These are phyloP conservation scores for Progne subis DNA, from an alignment of 2,113 vertebrate species.

Conservation along the genomic window DNA sequence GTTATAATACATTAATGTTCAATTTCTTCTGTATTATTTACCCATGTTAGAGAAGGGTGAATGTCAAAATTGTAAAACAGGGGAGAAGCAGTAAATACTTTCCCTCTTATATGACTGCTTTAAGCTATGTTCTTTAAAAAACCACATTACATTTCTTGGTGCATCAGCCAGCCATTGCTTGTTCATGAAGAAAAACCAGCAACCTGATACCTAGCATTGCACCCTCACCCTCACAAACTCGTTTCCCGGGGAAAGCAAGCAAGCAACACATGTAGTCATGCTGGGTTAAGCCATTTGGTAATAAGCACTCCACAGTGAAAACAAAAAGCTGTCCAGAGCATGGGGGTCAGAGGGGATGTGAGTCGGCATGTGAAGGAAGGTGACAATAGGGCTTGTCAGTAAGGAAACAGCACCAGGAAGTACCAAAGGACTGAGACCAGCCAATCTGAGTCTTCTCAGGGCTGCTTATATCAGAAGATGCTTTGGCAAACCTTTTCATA, in stretches of 20 bases:
- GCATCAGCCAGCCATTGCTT: not conserved
- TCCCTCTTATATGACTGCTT: not conserved
- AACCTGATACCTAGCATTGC: not conserved
- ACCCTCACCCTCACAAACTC: not conserved
- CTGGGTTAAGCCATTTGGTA: not conserved
- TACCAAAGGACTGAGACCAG: rapidly evolving
- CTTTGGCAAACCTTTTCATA: not conserved
- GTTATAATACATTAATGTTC: not conserved
- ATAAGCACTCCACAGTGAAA: not conserved
- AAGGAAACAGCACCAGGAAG: not conserved
- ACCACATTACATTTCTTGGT: not conserved
- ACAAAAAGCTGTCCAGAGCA: not conserved
- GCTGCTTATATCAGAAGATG: not conserved
- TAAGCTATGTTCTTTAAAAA: not conserved
- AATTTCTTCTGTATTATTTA: not conserved
- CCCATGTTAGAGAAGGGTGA: not conserved
- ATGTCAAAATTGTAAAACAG: not conserved
- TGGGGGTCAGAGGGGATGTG: rapidly evolving
- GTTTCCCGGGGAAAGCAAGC: not conserved
- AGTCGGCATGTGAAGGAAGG: not conserved
- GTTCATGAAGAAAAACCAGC: not conserved
- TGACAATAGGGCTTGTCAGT: not conserved
- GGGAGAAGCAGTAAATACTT: not conserved
- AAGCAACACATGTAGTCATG: not conserved
- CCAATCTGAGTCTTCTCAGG: not conserved